A percentile compares a stretch with the other conserved stretches of the same genome.
Evolutionary conservation across 2,888 invertebrate genomes (phyloP).

Genomic region (Melinaea menophilus): DNA sequence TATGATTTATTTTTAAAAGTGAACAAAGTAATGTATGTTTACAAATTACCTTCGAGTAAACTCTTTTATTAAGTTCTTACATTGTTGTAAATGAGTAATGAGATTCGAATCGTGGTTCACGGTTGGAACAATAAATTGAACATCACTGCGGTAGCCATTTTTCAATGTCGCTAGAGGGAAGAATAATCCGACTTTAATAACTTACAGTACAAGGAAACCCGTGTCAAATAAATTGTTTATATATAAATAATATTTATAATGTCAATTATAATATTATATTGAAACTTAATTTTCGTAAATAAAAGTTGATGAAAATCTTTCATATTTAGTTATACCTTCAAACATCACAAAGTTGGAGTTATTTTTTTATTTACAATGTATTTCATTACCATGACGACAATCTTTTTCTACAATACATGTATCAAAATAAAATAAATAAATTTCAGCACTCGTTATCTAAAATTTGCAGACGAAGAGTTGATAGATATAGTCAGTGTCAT

Average conservation of each 20-base stretch:
- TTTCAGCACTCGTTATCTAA: no score
- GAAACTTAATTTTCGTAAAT: no score
- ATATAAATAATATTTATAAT: neutral
- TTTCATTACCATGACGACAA: no score
- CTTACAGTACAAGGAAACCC: neutral
- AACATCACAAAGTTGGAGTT: no score
- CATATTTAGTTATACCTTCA: no score
- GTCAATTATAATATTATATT: no score
- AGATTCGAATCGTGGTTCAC: constrained; percentile 6
- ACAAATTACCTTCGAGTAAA: neutral
- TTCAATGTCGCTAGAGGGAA: constrained; percentile 17
- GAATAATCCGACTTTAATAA: constrained; percentile 16
- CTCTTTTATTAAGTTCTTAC: neutral
- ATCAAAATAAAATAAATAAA: no score
- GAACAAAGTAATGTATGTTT: neutral
- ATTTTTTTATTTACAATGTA: no score
- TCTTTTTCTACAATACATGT: no score
- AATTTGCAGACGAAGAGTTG: no score
- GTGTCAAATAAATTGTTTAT: neutral
- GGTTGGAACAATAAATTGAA: constrained; percentile 16
- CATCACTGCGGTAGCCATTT: constrained; percentile 13
- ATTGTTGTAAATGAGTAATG: constrained; percentile 16
- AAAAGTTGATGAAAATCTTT: no score
- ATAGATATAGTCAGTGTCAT: no score
- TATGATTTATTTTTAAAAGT: neutral